Conservation (phyloP, 2,797 vertebrate genomes). For the Sebastes wilsoni region DNA sequence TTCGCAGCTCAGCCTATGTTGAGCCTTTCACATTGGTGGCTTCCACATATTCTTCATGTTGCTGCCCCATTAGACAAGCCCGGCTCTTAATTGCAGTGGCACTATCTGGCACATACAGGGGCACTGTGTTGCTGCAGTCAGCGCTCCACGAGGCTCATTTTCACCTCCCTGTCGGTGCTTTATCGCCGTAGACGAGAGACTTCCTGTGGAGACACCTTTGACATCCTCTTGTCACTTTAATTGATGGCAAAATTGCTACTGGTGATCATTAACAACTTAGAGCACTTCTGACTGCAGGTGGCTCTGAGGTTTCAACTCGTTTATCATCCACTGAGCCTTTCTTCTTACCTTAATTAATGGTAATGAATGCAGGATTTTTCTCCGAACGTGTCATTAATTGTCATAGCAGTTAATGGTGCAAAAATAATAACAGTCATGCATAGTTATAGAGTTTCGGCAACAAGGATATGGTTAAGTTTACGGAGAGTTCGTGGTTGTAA, state of each 20-base stretch:
- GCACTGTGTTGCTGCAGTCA: conserved; percentile 60
- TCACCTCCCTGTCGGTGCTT: conserved; percentile 47
- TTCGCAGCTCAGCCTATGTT: conserved; percentile 19
- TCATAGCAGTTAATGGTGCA: conserved; percentile 34
- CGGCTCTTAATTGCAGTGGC: conserved; percentile 65
- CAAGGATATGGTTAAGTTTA: background rate
- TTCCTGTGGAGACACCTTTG: conserved; percentile 63
- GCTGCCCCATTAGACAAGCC: conserved; percentile 62
- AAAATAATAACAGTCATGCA: conserved; percentile 26
- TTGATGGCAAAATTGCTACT: conserved; percentile 71
- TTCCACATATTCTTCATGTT: conserved; percentile 57
- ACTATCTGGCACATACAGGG: conserved; percentile 55
- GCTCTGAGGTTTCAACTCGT: conserved; percentile 43
- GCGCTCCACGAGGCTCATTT: conserved; percentile 67
- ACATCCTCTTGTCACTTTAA: conserved; percentile 71
- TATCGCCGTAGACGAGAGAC: conserved; percentile 12
- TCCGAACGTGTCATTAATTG: conserved; percentile 47
- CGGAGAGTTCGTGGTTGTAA: background rate
- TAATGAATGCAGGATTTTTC: conserved; percentile 52
- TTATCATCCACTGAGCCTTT: conserved; percentile 54
- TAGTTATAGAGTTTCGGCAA: background rate
- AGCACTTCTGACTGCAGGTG: conserved; percentile 64
- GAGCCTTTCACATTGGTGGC: conserved; percentile 36
- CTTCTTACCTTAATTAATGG: conserved; percentile 52
- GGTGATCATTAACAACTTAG: conserved; percentile 75